Conservation (phyloP, 2,113 vertebrate genomes). For the Haplochromis burtoni region DNA sequence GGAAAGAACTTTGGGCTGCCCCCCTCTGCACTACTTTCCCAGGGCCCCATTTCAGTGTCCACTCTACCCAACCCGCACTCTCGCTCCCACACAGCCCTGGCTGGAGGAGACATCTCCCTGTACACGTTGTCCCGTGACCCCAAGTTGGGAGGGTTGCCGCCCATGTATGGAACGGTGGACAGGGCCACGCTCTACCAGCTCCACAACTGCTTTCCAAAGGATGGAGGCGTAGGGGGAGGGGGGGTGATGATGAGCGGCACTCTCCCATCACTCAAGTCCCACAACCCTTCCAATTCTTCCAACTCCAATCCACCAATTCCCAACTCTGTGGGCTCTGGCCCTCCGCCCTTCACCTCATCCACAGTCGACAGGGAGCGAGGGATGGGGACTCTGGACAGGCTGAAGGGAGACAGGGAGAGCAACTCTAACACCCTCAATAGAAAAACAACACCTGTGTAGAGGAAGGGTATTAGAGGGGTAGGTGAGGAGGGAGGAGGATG, state of each 20-base stretch:
- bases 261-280: constrained; percentile 73
- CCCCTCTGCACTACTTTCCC: constrained; percentile 69
- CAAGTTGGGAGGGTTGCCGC: constrained; percentile 76
- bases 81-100: constrained; percentile 68
- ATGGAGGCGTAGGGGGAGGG: constrained; percentile 60
- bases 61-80: constrained; percentile 77
- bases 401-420: constrained; percentile 75
- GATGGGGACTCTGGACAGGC: constrained; percentile 75
- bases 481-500: neutral
- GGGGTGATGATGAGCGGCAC: constrained; percentile 73
- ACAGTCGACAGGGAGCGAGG: constrained; percentile 73
- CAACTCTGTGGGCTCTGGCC: constrained; percentile 79
- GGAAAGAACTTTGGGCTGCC: constrained; percentile 73
- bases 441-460: constrained; percentile 84
- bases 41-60: constrained; percentile 74
- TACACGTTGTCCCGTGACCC: constrained; percentile 86
- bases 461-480: neutral
- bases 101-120: constrained; percentile 84
- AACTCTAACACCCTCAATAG: constrained; percentile 89
- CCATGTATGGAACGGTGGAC: constrained; percentile 76
- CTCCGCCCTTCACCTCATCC: constrained; percentile 73
- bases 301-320: constrained; percentile 69
- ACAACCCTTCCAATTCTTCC: constrained; percentile 72
- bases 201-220: constrained; percentile 88
- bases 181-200: constrained; percentile 83